These are phyloP conservation scores for Andrena fulva DNA, from an alignment of 2,888 invertebrate genomes.

Conservation along the genomic window DNA sequence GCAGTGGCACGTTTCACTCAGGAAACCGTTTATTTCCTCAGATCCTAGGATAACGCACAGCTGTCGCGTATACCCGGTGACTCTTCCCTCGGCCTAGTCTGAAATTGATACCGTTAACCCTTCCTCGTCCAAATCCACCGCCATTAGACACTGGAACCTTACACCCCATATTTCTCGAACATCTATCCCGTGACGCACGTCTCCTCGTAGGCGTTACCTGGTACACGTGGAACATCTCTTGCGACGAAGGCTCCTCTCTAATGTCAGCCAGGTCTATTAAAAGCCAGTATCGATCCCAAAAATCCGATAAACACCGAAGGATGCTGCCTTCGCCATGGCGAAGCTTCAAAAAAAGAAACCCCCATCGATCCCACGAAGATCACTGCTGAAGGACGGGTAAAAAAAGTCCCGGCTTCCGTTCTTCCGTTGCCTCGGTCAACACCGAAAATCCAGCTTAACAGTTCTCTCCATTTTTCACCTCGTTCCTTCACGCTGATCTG, in stretches of 20 bases:
- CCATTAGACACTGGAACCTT: background rate
- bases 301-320: background rate
- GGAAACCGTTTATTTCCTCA: constrained; percentile 75
- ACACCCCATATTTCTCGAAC: background rate
- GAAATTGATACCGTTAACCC: constrained; percentile 35
- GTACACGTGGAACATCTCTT: background rate
- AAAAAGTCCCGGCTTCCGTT: constrained; percentile 24
- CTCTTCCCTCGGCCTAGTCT: constrained; percentile 6
- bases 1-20: constrained; percentile 70
- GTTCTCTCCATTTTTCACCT: constrained; percentile 74
- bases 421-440: constrained; percentile 69
- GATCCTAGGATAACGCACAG: constrained; percentile 67
- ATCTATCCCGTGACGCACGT: too few relatives aligned
- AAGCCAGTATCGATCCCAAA: background rate
- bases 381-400: constrained; percentile 30
- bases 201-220: too few relatives aligned
- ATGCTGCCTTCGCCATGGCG: background rate
- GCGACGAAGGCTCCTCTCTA: background rate
- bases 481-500: constrained; percentile 76
- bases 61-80: constrained; percentile 61
- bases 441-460: constrained; percentile 72
- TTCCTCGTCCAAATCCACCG: background rate
- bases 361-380: constrained; percentile 52
- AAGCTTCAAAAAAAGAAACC: background rate
- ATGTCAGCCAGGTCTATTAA: background rate